phyloP scores from a whole-genome alignment of 2,113 vertebrate species.

The Carlito syrichta region DNA sequence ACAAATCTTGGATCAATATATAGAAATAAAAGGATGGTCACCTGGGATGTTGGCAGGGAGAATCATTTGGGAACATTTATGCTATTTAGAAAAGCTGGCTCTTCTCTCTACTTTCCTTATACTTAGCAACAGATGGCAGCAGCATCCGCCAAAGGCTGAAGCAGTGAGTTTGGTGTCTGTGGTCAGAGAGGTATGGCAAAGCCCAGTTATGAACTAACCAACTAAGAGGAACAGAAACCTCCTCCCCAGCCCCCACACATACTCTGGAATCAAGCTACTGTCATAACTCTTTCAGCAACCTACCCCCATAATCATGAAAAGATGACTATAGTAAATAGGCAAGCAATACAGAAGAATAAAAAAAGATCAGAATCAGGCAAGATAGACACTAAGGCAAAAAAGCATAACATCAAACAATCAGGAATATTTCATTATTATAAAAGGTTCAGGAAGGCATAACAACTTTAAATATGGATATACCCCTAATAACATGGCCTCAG shows the following conservation, averaged over 20 bases:
- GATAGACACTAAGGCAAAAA: not conserved
- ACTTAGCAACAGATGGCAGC: not conserved
- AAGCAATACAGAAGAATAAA: not conserved
- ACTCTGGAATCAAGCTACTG: not conserved
- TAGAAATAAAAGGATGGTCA: not conserved
- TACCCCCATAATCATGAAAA: not conserved
- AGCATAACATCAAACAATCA: not conserved
- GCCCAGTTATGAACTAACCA: not conserved
- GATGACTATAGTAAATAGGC: not conserved
- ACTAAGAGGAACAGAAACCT: not conserved
- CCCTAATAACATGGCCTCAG: not conserved
- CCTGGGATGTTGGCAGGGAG: rapidly evolving
- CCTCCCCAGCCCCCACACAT: rapidly evolving
- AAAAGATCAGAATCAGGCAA: not conserved
- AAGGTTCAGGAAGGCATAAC: not conserved
- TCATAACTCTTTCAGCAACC: not conserved
- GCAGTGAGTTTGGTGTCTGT: not conserved
- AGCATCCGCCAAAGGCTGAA: not conserved
- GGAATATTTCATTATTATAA: not conserved
- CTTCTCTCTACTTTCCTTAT: not conserved
- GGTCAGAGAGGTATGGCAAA: not conserved
- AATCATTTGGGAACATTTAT: not conserved
- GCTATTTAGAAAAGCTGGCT: not conserved
- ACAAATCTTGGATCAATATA: not conserved
- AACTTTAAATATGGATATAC: not conserved